Evolutionary conservation across 2,888 invertebrate species (phyloP).

Genomic region (Drepana falcataria): DNA sequence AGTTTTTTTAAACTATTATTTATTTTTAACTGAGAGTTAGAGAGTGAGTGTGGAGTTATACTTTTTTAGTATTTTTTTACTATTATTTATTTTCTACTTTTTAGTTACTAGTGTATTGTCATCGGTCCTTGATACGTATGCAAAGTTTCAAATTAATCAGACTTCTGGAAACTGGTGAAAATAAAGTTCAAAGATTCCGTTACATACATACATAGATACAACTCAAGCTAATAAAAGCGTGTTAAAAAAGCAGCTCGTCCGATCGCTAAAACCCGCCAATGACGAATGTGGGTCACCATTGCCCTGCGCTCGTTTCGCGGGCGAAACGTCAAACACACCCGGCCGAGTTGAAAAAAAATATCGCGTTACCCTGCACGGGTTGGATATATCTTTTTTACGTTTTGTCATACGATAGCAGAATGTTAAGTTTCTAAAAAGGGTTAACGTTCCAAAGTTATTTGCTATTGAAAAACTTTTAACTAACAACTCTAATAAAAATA

Average conservation of each 20-base stretch:
- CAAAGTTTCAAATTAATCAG: too few relatives aligned
- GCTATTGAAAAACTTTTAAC: too few relatives aligned
- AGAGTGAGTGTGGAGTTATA: too few relatives aligned
- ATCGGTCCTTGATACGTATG: too few relatives aligned
- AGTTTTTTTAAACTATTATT: too few relatives aligned
- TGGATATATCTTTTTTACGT: constrained; percentile 2
- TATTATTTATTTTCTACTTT: too few relatives aligned
- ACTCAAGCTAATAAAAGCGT: not conserved
- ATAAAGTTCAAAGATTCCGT: not conserved
- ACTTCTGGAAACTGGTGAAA: too few relatives aligned
- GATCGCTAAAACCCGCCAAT: constrained; percentile 19
- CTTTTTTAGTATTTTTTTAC: too few relatives aligned
- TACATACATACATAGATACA: not conserved
- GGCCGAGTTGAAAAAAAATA: constrained; percentile 30
- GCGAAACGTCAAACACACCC: constrained; percentile 39
- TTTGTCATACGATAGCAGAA: not conserved
- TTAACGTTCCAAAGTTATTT: too few relatives aligned
- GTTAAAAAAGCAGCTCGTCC: constrained; percentile 3
- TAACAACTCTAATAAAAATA: too few relatives aligned
- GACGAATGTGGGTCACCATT: constrained; percentile 45
- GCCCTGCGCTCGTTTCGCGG: constrained; percentile 10
- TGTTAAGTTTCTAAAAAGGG: not conserved
- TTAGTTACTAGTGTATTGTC: too few relatives aligned
- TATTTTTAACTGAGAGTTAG: too few relatives aligned
- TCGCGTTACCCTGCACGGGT: constrained; percentile 12